A percentile compares a stretch with the other conserved stretches of the same genome.
Evolutionary conservation across 2,888 invertebrate species (phyloP).

Genomic region (Meandrusa payeni): DNA sequence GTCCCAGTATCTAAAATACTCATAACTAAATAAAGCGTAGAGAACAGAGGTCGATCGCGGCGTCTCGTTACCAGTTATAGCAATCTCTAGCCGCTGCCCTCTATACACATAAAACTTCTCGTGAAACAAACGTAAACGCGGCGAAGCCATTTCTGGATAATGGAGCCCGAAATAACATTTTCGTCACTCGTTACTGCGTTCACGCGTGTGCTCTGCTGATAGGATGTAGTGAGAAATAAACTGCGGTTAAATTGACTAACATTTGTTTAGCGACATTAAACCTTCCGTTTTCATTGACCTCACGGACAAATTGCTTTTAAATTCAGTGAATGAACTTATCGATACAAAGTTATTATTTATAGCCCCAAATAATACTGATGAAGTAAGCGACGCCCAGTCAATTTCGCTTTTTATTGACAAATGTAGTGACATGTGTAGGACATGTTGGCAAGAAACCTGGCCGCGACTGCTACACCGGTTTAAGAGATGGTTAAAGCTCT

Average conservation of each 20-base stretch:
- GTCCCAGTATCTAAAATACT: no score
- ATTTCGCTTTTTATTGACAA: no score
- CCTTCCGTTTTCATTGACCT: neutral
- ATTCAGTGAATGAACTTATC: no score
- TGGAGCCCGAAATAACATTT: slow-evolving; percentile 67
- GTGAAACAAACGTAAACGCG: slow-evolving; percentile 65
- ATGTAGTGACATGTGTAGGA: no score
- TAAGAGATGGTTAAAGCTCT: no score
- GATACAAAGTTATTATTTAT: no score
- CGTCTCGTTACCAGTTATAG: neutral
- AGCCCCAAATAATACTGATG: no score
- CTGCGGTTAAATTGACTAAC: slow-evolving; percentile 22
- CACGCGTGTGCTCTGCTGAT: slow-evolving; percentile 31
- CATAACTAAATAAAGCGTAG: no score
- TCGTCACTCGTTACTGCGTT: slow-evolving; percentile 59
- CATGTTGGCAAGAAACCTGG: no score
- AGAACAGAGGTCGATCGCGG: neutral
- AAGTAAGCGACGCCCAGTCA: no score
- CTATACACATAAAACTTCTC: slow-evolving; percentile 43
- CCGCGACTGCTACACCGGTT: no score
- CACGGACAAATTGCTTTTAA: no score
- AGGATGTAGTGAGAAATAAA: slow-evolving; percentile 6
- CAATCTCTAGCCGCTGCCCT: slow-evolving; percentile 19
- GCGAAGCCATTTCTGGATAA: slow-evolving; percentile 73
- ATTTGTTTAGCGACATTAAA: slow-evolving; percentile 12